A percentile compares a stretch with the other conserved stretches of the same genome.
phyloP scores from a whole-genome alignment of 2,888 invertebrate genomes.

The Matsumyia berberina region DNA sequence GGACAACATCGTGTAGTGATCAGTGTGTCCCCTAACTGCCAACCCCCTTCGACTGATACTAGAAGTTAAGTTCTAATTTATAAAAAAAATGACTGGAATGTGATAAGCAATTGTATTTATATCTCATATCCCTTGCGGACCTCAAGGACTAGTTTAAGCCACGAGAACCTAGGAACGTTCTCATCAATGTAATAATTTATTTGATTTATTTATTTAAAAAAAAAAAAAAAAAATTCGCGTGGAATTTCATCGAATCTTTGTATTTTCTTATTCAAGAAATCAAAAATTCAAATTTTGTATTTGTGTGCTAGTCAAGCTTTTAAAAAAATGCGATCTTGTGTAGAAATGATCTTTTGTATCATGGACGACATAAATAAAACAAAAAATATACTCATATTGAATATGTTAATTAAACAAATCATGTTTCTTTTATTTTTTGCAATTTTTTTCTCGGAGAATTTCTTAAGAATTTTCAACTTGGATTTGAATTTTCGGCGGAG shows the following conservation, averaged over 20 bases:
- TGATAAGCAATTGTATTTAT: conserved; percentile 45
- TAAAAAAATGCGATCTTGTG: conserved; percentile 12
- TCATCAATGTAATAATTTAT: conserved; percentile 51
- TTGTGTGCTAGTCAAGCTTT: conserved; percentile 47
- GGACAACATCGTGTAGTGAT: conserved; percentile 63
- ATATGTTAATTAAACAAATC: conserved; percentile 49
- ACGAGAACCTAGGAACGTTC: conserved; percentile 5
- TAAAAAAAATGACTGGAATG: conserved; percentile 37
- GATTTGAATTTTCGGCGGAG: background rate
- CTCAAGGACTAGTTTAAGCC: conserved; percentile 34
- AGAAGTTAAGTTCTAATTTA: conserved; percentile 55
- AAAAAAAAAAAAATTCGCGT: too few relatives aligned
- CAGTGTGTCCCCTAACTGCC: background rate
- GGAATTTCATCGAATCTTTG: conserved; percentile 2
- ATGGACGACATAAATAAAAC: conserved; percentile 22
- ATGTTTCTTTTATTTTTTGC: conserved; percentile 14
- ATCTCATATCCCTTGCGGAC: conserved; percentile 23
- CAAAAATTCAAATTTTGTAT: conserved; percentile 35
- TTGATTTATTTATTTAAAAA: conserved; percentile 60
- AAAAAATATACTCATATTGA: conserved; percentile 36
- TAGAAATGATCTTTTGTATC: conserved; percentile 46
- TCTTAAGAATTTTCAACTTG: background rate
- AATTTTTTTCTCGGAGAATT: conserved; percentile 33
- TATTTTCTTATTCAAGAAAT: conserved; percentile 21
- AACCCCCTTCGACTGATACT: conserved; percentile 49